phyloP scores from a whole-genome alignment of 2,888 invertebrate genomes.

The Trichacis sp. region DNA sequence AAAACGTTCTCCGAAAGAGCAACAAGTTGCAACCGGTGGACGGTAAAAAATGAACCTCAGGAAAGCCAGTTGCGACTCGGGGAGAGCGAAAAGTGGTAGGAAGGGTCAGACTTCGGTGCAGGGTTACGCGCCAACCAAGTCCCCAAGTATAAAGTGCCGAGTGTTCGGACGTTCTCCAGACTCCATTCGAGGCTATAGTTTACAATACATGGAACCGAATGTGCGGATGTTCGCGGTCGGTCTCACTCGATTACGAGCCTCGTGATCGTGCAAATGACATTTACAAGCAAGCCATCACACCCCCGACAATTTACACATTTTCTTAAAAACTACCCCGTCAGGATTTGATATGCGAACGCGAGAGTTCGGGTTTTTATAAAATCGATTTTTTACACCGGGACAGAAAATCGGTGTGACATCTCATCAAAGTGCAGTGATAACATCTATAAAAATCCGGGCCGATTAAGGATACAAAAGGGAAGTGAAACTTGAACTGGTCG shows the following conservation, averaged over 20 bases:
- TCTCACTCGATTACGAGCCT: neutral
- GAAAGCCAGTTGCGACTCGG: conserved; percentile 12
- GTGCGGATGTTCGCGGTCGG: conserved; percentile 1
- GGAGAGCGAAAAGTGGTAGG: conserved; percentile 33
- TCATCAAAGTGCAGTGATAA: conserved; percentile 1
- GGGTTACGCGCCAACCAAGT: conserved; percentile 42
- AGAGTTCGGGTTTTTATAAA: neutral
- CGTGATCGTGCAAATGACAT: neutral
- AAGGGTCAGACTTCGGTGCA: conserved; percentile 39
- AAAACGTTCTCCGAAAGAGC: no score
- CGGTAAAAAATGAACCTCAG: conserved; percentile 5
- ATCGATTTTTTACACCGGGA: neutral
- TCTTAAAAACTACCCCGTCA: neutral
- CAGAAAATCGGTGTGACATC: neutral
- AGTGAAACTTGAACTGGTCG: neutral
- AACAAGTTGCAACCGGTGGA: no score
- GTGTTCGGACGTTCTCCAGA: conserved; percentile 41
- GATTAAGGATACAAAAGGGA: neutral
- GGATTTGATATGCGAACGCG: neutral
- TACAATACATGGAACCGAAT: conserved; percentile 7
- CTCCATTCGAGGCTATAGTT: conserved; percentile 14
- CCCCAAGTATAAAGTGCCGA: conserved; percentile 45
- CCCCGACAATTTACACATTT: no score
- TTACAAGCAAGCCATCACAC: neutral
- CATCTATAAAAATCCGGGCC: neutral